Conservation (phyloP, 2,113 vertebrate genomes). For the Clarias gariepinus region DNA sequence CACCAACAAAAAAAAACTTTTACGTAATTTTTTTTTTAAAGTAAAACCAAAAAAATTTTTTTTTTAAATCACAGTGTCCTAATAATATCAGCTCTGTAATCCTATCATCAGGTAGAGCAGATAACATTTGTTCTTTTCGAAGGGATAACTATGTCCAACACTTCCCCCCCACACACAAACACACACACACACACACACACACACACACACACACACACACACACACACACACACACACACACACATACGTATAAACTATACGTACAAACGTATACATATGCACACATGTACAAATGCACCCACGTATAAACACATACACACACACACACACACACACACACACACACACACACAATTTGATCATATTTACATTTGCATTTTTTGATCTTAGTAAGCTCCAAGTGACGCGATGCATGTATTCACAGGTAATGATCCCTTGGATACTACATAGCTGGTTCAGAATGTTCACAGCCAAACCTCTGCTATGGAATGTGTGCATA, state of each 20-base stretch:
- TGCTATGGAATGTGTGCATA: conserved; percentile 19
- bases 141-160: not conserved
- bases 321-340: conserved; percentile 15
- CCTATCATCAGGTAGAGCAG: not conserved
- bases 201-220: conserved; percentile 17
- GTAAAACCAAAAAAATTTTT: not conserved
- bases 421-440: conserved; percentile 24
- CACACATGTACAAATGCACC: not conserved
- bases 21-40: not conserved
- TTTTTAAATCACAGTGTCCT: not conserved
- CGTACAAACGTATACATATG: not conserved
- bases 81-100: not conserved
- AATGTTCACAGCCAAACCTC: conserved; percentile 21
- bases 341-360: conserved; percentile 3
- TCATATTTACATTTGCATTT: not conserved
- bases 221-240: conserved; percentile 11
- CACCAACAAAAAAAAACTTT: too few relatives aligned
- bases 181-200: conserved; percentile 13
- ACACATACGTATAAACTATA: conserved; percentile 1
- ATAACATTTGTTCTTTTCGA: not conserved
- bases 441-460: conserved; percentile 39
- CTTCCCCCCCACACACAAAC: not conserved
- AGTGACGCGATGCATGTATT: conserved; percentile 27
- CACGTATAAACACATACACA: conserved; percentile 13
- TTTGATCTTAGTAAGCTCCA: conserved; percentile 11